Conservation (phyloP, 2,113 vertebrate genomes). For the Chunga burmeisteri region DNA sequence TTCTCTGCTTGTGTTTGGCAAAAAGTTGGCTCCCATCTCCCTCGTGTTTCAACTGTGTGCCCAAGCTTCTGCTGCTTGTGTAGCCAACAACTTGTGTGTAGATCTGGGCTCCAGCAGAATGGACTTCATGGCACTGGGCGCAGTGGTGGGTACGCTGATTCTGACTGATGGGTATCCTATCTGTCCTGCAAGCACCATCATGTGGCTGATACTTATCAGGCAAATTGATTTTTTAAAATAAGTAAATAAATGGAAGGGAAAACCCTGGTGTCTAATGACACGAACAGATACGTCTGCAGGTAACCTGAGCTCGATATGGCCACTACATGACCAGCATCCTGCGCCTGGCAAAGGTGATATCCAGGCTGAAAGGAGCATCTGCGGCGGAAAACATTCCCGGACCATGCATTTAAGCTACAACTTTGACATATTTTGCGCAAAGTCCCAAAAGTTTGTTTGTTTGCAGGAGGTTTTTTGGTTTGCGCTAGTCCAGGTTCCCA, state of each 20-base stretch:
- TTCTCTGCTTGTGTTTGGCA: background rate
- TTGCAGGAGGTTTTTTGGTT: background rate
- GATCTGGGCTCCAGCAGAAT: background rate
- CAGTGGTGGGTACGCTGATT: background rate
- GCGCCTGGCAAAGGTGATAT: background rate
- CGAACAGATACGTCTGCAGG: background rate
- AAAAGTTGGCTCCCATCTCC: background rate
- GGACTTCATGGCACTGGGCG: background rate
- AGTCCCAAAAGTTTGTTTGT: background rate
- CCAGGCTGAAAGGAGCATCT: background rate
- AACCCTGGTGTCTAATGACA: background rate
- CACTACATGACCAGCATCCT: background rate
- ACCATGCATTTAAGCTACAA: rapidly evolving
- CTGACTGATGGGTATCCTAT: background rate
- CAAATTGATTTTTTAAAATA: background rate
- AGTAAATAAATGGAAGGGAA: background rate
- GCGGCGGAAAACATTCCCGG: background rate
- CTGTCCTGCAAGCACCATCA: background rate
- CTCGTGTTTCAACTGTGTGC: background rate
- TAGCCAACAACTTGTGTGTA: background rate
- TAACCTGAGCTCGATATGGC: background rate
- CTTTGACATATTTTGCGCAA: background rate
- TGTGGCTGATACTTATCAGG: background rate
- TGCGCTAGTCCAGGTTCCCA: background rate
- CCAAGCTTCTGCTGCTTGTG: background rate